Percentiles rank a stretch among this genome's conserved stretches.
Conservation (phyloP, 1,140 invertebrate species). For the Venturia canescens region DNA sequence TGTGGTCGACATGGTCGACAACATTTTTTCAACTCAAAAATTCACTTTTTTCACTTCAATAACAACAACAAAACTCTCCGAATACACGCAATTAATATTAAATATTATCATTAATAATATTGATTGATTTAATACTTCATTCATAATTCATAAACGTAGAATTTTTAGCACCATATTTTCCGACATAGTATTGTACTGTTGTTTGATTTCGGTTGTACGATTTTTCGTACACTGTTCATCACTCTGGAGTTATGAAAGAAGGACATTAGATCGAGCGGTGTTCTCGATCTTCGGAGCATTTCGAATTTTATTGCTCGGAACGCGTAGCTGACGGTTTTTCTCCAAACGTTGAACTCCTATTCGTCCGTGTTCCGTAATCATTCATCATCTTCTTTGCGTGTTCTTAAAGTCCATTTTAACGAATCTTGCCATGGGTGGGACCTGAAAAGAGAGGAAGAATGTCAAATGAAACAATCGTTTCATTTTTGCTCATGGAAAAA, state of each 20-base stretch:
- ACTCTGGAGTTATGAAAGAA: neutral
- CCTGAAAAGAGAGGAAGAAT: neutral
- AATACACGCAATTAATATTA: constrained; percentile 1
- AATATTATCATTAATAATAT: neutral
- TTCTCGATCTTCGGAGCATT: constrained; percentile 23
- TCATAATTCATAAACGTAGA: neutral
- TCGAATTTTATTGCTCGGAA: neutral
- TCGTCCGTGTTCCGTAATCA: neutral
- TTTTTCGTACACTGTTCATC: neutral
- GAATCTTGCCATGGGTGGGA: neutral
- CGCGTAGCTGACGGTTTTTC: neutral
- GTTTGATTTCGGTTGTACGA: neutral
- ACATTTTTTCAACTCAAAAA: constrained; percentile 51
- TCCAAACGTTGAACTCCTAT: neutral
- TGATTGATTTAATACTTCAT: neutral
- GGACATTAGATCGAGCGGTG: neutral
- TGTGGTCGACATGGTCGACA: constrained; percentile 67
- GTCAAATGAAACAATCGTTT: neutral
- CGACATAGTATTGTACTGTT: constrained; percentile 24
- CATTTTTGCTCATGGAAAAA: too few relatives aligned
- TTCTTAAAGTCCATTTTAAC: neutral
- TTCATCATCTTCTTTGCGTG: neutral
- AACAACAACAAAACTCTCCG: constrained; percentile 4
- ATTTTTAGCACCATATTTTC: constrained; percentile 18
- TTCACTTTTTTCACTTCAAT: constrained; percentile 7